Base-by-base conservation (phyloP, 2,888 invertebrate species). In the Cyclophora albipunctata region DNA sequence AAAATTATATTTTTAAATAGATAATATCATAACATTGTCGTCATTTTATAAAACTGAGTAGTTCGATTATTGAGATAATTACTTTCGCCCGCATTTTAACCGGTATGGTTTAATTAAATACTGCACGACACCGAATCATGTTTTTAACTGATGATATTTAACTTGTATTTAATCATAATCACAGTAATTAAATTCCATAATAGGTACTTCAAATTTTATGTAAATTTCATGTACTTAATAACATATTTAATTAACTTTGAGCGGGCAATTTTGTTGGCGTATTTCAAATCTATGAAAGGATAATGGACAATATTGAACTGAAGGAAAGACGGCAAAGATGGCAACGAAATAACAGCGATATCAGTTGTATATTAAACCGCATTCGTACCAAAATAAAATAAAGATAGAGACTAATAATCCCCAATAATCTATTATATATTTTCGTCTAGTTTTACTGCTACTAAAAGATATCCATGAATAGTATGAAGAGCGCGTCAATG, bases 41-140 rank as follows among this genome's bases (percentile, higher is more conserved):
- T 5, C 37, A 37, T 37, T 37, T 5, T 5, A 5, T 37, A 5
- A 5, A 37, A 62, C 62, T 52, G 2, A 20, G 20, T 20, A 60
- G 59, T 59, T 62, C 69, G 69, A 71, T 75, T 74, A 71, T 63
- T 52, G 61, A 59, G 64, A 66, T 74, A 75, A 78, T 78, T 71
- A 74, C 73, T 67, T 66, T 65, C 55, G 59, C 71, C 76, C 71
- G 74, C 75, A 78, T 75, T 71, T 68, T 68, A 70, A 66, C 66
- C 69, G 72, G 71, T 76, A 70, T 70, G 64, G 60, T 64, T 72
- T 76, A 76, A 81, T 80, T 78, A 75, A 71, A 76, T 73, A 73
- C 71, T 65, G 67, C 67, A 71, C 67, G 71, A 69, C 69, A 72
- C 62, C 66, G 62, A 65, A 57, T 20, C 67, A 64, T 64, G 63